Evolutionary conservation across 2,113 vertebrate species (phyloP).

Genomic region (Engystomops pustulosus): DNA sequence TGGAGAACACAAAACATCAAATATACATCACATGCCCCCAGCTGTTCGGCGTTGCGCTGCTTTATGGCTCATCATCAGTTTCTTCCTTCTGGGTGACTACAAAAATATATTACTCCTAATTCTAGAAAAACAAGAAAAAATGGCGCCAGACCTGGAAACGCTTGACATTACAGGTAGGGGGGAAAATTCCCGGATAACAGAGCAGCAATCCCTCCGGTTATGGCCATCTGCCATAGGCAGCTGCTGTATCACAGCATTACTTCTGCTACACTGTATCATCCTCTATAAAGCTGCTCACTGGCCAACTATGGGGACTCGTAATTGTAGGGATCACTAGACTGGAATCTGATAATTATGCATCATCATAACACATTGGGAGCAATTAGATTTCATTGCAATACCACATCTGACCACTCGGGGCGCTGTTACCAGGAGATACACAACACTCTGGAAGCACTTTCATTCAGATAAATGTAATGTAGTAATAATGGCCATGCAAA

Average conservation of each 20-base stretch:
- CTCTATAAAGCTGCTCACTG: too few relatives aligned
- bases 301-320: too few relatives aligned
- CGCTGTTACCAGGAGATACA: not conserved
- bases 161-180: not conserved
- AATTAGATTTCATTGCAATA: not conserved
- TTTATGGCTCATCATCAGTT: not conserved
- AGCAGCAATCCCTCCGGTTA: not conserved
- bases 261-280: not conserved
- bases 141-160: not conserved
- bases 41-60: not conserved
- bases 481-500: too few relatives aligned
- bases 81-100: not conserved
- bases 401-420: not conserved
- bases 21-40: slow-evolving; percentile 22
- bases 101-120: not conserved
- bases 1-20: slow-evolving; percentile 17
- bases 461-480: too few relatives aligned
- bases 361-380: not conserved
- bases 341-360: too few relatives aligned
- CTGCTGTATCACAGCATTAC: not conserved
- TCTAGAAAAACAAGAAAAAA: not conserved
- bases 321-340: too few relatives aligned
- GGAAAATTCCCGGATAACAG: not conserved
- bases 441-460: not conserved
- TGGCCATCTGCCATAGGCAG: not conserved